Evolutionary conservation across 2,113 vertebrate species (phyloP), one percentile per base, ranked within the genome.

Genomic region (Heterocephalus glaber): DNA sequence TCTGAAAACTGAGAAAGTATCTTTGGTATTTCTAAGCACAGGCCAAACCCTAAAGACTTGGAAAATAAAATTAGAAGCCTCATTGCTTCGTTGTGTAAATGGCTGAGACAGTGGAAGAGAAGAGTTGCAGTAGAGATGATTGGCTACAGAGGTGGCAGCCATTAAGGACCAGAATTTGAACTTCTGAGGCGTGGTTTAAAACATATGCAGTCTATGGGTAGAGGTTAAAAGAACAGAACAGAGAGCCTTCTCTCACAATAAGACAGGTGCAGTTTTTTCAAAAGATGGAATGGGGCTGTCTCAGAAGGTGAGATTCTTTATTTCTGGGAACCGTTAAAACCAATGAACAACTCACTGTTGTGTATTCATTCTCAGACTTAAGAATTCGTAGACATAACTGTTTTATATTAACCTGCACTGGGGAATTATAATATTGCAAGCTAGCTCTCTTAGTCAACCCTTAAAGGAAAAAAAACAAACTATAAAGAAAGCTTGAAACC

Each of bases 261-360:
- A 66, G 20, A 49, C n/a, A 79, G 1, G 30, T 12, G 30, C 9
- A 24, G 8, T 13, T 74, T 92, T 90, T 92, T 65, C 54, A 54
- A 68, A n/a, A 77, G 92, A 60, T 38, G n/a, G 30, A 96, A 70
- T 63, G 5, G 30, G 33, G 6, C 60, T 89, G 6, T 47, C 30
- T 70, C 63, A 84, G 28, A 85, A 96, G 49, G 22, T 72, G 47
- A 47, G 87, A 93, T 81, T 93, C n/a, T 16, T 61, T 89, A 41
- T 77, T 96, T 92, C 12, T n/a, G 24, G 28, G 12, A 3, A 66
- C 79, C 82, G 0, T 72, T 91, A 66, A 82, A 76, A 65, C 9
- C 66, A 86, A 1, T 95, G 41, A 88, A 79, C 7, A 82, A 33
- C 4, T 66, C 72, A 17, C 60, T 83, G 14, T 1, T 77, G 22